These are phyloP conservation scores for Brachypteracias leptosomus DNA, from an alignment of 2,113 vertebrate species.

Conservation along the genomic window DNA sequence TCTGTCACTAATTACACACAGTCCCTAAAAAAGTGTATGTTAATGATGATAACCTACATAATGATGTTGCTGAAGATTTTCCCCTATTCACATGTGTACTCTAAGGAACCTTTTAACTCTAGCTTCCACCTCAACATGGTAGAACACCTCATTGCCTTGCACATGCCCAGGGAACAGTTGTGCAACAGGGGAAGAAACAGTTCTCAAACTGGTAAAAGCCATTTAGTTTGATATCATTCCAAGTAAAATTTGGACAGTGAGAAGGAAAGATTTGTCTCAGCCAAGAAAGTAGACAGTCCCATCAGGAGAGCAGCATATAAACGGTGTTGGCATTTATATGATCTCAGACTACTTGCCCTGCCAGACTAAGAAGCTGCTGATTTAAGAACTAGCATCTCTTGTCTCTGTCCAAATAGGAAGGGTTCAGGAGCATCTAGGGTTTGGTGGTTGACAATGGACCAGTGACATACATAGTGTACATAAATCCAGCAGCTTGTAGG, in stretches of 20 bases:
- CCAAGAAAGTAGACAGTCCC: not conserved
- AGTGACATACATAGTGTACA: not conserved
- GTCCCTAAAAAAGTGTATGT: not conserved
- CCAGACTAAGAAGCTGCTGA: not conserved
- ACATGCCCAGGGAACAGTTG: not conserved
- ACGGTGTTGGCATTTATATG: not conserved
- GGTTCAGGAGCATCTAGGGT: not conserved
- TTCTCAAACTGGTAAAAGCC: not conserved
- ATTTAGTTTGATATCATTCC: not conserved
- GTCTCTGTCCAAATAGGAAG: not conserved
- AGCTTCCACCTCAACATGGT: not conserved
- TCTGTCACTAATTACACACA: not conserved
- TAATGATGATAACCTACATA: not conserved
- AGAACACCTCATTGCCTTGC: not conserved
- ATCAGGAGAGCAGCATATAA: not conserved
- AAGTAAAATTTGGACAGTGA: not conserved
- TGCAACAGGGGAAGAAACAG: not conserved
- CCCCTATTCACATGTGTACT: rapidly evolving
- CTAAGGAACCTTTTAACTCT: not conserved
- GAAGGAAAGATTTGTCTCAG: not conserved
- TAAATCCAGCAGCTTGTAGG: not conserved
- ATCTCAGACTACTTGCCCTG: not conserved
- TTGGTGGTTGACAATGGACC: not conserved
- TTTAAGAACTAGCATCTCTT: not conserved
- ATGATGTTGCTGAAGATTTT: not conserved